These are phyloP conservation scores for Synodontis membranacea DNA, from an alignment of 2,113 vertebrate genomes.

Conservation along the genomic window DNA sequence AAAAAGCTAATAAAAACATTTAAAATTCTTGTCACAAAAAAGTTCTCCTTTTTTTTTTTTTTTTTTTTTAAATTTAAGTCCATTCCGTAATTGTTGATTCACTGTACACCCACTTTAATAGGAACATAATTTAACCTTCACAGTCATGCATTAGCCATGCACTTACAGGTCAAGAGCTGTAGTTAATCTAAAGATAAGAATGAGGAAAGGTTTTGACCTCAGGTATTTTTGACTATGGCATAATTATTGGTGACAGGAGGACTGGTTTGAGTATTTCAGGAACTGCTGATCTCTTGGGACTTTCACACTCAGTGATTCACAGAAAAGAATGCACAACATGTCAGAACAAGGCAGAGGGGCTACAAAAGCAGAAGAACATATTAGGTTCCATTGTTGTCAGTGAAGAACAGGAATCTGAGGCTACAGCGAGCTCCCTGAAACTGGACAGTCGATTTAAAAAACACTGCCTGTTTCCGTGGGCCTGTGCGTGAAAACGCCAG, in stretches of 20 bases:
- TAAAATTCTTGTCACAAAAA: constrained; percentile 73
- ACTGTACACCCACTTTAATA: not conserved
- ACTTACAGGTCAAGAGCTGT: not conserved
- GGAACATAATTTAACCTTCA: not conserved
- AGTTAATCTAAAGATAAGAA: not conserved
- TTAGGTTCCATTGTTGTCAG: not conserved
- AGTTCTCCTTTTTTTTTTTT: not conserved
- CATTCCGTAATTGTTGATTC: not conserved
- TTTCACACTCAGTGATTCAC: not conserved
- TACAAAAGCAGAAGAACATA: not conserved
- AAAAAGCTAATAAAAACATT: constrained; percentile 85
- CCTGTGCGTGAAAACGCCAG: not conserved
- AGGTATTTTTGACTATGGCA: not conserved
- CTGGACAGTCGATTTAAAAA: not conserved
- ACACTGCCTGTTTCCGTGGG: not conserved
- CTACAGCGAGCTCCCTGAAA: not conserved
- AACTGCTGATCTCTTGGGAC: not conserved
- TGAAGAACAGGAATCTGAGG: not conserved
- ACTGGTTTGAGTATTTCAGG: not conserved
- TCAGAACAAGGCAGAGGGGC: not conserved
- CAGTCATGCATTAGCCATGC: not conserved
- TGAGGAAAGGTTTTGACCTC: not conserved
- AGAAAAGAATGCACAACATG: not conserved
- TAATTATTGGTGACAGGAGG: no score
- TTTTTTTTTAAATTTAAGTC: constrained; percentile 46